Evolutionary conservation across 2,797 vertebrate genomes (phyloP).

Genomic region (Clarias laeviceps): DNA sequence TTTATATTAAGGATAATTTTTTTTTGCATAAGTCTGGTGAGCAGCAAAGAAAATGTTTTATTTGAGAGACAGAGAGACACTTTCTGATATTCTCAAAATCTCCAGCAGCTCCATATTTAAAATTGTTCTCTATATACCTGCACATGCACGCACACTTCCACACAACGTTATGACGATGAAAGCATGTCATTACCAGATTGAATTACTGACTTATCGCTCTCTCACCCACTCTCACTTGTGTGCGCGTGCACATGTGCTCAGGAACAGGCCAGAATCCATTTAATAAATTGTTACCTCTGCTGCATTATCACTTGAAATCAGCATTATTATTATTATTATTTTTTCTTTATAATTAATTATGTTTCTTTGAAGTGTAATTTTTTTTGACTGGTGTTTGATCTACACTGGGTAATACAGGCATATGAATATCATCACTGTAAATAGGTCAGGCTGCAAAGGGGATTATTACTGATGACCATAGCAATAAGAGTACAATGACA

Average conservation of each 20-base stretch:
- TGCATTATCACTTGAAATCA: not conserved
- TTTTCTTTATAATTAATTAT: not conserved
- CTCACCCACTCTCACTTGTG: not conserved
- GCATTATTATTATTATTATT: not conserved
- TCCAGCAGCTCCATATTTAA: not conserved
- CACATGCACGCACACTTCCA: not conserved
- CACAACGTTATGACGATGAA: conserved; percentile 14
- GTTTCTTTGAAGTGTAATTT: conserved; percentile 83
- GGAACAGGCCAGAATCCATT: not conserved
- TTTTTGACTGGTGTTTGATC: conserved; percentile 82
- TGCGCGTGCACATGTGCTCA: not conserved
- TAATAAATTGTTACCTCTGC: not conserved
- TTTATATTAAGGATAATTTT: not conserved
- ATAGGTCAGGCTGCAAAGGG: conserved; percentile 63
- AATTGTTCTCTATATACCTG: not conserved
- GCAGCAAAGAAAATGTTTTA: not conserved
- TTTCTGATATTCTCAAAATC: not conserved
- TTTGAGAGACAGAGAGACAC: not conserved
- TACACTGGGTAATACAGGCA: conserved; percentile 78
- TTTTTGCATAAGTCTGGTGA: not conserved
- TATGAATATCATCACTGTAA: conserved; percentile 76
- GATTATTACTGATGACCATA: conserved; percentile 81
- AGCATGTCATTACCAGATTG: conserved; percentile 47
- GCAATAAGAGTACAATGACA: conserved; percentile 81
- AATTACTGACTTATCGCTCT: conserved; percentile 29